Evolutionary conservation across 2,113 vertebrate species (phyloP).

Genomic region (Mesitornis unicolor): DNA sequence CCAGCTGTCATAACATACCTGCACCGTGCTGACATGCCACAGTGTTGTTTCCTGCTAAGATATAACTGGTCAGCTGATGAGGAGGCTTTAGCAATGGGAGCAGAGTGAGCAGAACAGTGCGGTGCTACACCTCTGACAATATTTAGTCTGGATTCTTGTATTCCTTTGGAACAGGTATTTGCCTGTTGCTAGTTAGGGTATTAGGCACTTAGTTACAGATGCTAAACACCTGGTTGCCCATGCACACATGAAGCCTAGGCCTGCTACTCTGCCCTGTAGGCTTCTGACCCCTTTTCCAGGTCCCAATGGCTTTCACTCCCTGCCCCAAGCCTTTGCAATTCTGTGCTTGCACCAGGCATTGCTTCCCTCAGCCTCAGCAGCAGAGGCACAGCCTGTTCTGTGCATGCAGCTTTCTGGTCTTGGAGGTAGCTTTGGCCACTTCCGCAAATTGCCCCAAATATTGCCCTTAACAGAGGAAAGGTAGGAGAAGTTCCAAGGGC

Average conservation of each 20-base stretch:
- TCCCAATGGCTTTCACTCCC: not conserved
- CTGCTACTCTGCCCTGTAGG: not conserved
- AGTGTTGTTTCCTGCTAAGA: not conserved
- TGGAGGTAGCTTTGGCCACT: not conserved
- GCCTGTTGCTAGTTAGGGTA: not conserved
- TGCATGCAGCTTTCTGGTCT: not conserved
- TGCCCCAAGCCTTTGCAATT: not conserved
- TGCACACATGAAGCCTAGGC: not conserved
- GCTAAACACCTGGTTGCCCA: not conserved
- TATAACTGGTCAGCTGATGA: not conserved
- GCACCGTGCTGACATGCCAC: rapidly evolving
- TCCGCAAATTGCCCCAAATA: not conserved
- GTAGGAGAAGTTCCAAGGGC: not conserved
- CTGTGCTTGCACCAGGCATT: not conserved
- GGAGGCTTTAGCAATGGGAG: not conserved
- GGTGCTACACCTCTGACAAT: not conserved
- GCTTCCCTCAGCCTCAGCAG: not conserved
- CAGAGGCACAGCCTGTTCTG: not conserved
- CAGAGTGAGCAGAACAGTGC: not conserved
- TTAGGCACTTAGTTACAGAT: not conserved
- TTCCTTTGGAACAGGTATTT: not conserved
- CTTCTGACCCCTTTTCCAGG: not conserved
- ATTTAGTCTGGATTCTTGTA: not conserved
- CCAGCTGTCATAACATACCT: conserved; percentile 12
- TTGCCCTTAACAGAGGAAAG: not conserved